Evolutionary conservation across 2,113 vertebrate species (phyloP), one percentile per base, ranked within the genome.

Genomic region (Nibea albiflora): DNA sequence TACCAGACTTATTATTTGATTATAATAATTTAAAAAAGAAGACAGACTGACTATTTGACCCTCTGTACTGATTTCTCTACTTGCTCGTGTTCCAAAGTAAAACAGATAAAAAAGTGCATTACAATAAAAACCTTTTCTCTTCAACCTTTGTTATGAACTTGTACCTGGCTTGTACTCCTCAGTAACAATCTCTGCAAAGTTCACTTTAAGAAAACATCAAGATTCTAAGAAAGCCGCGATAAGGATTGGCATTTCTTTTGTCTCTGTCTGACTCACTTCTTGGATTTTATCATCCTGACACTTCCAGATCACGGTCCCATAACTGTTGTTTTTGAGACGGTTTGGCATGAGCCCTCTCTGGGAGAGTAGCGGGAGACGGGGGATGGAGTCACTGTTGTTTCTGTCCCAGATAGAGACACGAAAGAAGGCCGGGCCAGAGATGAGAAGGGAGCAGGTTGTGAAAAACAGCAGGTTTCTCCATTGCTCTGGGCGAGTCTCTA

Each of bases 401-500:
- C 73, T 77, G 66, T 76, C 80, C 83, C 83, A 88, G 84, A 92
- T 64, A 75, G 85, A 87, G 73, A 82, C 53, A 47, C 20, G 24
- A 82, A 87, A 70, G 81, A 68, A 80, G 77, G 85, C 62, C 58
- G 71, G 73, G 61, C 71, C 76, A 17, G 69, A 72, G 76, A 88
- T 78, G 71, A 73, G 64, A 24, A 49, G 68, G 49, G 73, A 76
- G 79, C 86, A 94, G 92, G 84, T 91, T 88, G 83, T 89, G 85
- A 91, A 93, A 91, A 92, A 91, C 92, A 89, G 89, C 93, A 91
- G 89, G 91, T 92, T 93, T 92, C 88, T 89, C 83, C 90, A 89
- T 93, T 90, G 90, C 93, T 92, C 73, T 78, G 88, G 88, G 93
- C 83, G 56, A 89, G 87, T 75, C 76, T 86, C 84, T 95, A 94